Percentiles rank a stretch among this genome's conserved stretches.
These are phyloP conservation scores for Acanthiza pusilla DNA, from an alignment of 2,797 vertebrate genomes.

Conservation along the genomic window DNA sequence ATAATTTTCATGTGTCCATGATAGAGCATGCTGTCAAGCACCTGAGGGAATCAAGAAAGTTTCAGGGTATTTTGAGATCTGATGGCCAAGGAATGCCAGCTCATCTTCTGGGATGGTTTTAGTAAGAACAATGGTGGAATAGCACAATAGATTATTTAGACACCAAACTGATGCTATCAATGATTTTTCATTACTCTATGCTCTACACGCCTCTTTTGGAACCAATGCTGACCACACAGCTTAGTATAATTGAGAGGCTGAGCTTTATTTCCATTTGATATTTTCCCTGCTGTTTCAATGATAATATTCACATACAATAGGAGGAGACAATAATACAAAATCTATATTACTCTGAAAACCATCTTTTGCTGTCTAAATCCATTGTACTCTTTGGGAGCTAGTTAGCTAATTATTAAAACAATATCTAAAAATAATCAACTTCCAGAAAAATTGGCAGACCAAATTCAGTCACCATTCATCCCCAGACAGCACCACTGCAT, in stretches of 20 bases:
- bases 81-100: background rate
- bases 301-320: constrained; percentile 44
- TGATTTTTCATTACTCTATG: constrained; percentile 62
- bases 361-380: constrained; percentile 24
- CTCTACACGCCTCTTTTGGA: constrained; percentile 59
- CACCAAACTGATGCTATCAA: constrained; percentile 57
- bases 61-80: background rate
- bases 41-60: background rate
- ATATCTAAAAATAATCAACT: constrained; percentile 42
- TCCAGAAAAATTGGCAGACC: constrained; percentile 8
- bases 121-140: background rate
- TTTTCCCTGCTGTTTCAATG: constrained; percentile 54
- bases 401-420: constrained; percentile 40
- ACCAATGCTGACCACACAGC: constrained; percentile 56
- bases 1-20: background rate
- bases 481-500: background rate
- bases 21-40: background rate
- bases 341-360: background rate
- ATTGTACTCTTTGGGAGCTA: background rate
- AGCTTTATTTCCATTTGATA: constrained; percentile 58
- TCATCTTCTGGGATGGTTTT: background rate
- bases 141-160: constrained; percentile 59
- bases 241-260: constrained; percentile 49
- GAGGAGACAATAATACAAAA: constrained; percentile 47
- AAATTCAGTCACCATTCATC: constrained; percentile 20